These are phyloP conservation scores for Hippopotamus amphibius DNA, from an alignment of 2,113 vertebrate genomes.

Conservation along the genomic window DNA sequence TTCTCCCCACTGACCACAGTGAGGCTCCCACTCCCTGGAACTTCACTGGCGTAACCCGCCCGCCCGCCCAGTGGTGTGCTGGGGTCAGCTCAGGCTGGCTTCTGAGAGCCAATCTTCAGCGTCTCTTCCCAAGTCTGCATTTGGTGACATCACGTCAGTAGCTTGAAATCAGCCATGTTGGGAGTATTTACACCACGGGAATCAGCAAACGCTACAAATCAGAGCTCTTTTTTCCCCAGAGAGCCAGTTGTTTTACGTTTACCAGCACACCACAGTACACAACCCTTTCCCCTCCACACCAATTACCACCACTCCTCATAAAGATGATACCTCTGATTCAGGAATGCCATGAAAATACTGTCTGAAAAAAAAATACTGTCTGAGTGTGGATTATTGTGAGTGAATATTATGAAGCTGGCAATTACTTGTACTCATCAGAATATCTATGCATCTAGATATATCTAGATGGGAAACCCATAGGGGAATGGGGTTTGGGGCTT, in stretches of 20 bases:
- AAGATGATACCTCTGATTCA: not conserved
- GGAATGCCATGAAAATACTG: not conserved
- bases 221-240: not conserved
- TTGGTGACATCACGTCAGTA: rapidly evolving
- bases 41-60: not conserved
- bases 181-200: not conserved
- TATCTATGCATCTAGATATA: not conserved
- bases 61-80: not conserved
- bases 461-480: not conserved
- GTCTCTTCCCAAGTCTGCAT: not conserved
- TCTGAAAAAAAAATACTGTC: not conserved
- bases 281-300: no score
- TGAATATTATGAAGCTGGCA: not conserved
- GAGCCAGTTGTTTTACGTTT: not conserved
- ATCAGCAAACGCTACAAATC: not conserved
- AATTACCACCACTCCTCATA: rapidly evolving
- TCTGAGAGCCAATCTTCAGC: not conserved
- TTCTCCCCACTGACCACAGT: not conserved
- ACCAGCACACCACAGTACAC: no score
- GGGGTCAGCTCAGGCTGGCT: not conserved
- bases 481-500: not conserved
- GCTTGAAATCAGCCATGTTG: not conserved
- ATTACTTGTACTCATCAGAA: not conserved
- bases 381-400: rapidly evolving
- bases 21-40: not conserved